Base-by-base conservation (phyloP, 1,140 invertebrate genomes). In the Sminthurides bifidus region DNA sequence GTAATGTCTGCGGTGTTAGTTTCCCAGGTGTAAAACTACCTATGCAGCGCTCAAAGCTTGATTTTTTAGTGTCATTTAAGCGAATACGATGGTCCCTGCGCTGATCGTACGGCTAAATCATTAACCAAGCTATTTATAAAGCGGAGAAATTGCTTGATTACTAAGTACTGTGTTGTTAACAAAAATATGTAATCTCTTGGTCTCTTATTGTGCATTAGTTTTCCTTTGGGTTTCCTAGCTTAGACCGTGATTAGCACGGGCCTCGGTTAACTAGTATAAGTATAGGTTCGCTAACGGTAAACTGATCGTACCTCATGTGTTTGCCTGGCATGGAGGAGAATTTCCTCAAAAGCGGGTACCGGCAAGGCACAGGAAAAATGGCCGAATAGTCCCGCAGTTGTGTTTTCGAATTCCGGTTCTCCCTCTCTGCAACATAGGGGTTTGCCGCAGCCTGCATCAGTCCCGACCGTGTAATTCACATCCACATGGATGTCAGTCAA, bases 401-500 rank as follows among this genome's bases (percentile, higher is more conserved):
- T 23, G n/a, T 41, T 21, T 10, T 4, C 6, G 12, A 3, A 2
- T 14, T 29, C 27, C 8, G 38, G 24, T 2, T 3, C 62, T 21
- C 61, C 67, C 52, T 66, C 68, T 17, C 73, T 55, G 53, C 75
- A 76, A 59, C 75, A 76, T 3, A 75, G 60, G 0, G 74, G 74
- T 52, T 73, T 67, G 17, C 68, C 61, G 59, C 75, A 76, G 27
- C 71, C 69, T n/a, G 72, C 66, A 43, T 67, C 63, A 38, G 67
- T 68, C 19, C 74, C 74, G 56, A 68, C 70, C n/a, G 58, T 54
- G 58, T 77, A 77, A 3, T 73, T 65, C 12, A 71, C 69, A 68
- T 77, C 75, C 35, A 70, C 71, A 61, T 77, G 75, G 19, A 74
- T 70, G 56, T 77, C 75, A 4, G 74, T 73, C 26, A 77, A 44